Evolutionary conservation across 2,113 vertebrate species (phyloP), one percentile per base, ranked within the genome.

Genomic region (Bujurquina vittata): DNA sequence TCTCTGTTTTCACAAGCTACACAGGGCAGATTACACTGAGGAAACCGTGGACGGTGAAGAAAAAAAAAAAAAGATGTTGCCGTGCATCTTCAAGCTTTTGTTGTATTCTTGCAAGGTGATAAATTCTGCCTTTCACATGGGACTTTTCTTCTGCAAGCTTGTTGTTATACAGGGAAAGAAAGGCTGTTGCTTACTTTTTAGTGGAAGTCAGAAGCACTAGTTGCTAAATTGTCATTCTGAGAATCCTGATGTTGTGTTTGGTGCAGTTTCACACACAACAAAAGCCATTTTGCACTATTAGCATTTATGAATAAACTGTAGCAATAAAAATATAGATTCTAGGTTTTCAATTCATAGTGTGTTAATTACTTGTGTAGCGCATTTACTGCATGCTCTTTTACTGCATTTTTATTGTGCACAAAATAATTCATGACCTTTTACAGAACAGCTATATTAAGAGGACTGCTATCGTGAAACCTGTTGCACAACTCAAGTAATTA

Each of bases 51-150:
- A 69, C 29, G 31, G 22, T n/a, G 29, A 35, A 10, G 40, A 52
- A 60, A 29, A 3, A 31, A 31, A 33, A 33, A 33, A 33, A 33
- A 33, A 35, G 7, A 58, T 54, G 62, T 52, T 54, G 33, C 23
- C 10, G 7, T 58, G 49, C 9, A 61, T 77, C 33, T 73, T 78
- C 59, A 29, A 22, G 10, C 31, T n/a, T 75, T 62, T 63, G 22
- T 75, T 82, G 74, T 57, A 55, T 65, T 80, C 12, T 31, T 80
- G 26, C 33, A 23, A 46, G 20, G 52, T 77, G 85, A 43, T 46
- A 31, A 77, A 65, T 58, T 77, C 12, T 58, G 56, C 29, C 26
- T 26, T 74, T 23, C 54, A 49, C 23, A 23, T 2, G 9, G 26
- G n/a, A 43, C 46, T 65, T 55, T 33, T 52, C 26, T 35, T 35